A percentile compares a stretch with the other conserved stretches of the same genome.
These are phyloP conservation scores for Liparis tanakae DNA, from an alignment of 2,797 vertebrate genomes.

Conservation along the genomic window DNA sequence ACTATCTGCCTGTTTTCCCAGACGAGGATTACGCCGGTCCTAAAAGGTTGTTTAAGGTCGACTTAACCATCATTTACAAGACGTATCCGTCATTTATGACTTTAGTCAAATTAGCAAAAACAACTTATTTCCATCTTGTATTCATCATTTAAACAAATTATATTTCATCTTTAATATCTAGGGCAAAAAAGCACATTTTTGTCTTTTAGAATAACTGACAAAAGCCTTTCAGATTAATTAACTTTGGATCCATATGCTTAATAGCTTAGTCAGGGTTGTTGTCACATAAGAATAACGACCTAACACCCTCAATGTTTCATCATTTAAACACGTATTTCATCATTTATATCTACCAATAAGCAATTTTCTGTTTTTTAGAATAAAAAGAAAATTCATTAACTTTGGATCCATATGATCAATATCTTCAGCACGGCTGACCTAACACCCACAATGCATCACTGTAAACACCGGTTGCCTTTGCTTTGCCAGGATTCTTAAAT, in stretches of 20 bases:
- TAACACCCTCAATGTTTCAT: slow-evolving; percentile 21
- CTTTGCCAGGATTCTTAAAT: slow-evolving; percentile 46
- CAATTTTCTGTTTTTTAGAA: too few species aligned
- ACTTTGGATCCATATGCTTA: too few species aligned
- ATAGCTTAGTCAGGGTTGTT: background rate
- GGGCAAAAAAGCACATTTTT: background rate
- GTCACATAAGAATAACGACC: too few species aligned
- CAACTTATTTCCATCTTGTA: background rate
- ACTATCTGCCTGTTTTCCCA: slow-evolving; percentile 31
- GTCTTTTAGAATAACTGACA: background rate
- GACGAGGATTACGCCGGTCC: slow-evolving; percentile 32
- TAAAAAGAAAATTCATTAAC: too few species aligned
- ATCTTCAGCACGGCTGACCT: too few species aligned
- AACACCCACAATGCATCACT: slow-evolving; percentile 16
- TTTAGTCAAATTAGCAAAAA: background rate
- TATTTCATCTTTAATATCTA: background rate
- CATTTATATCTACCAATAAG: too few species aligned
- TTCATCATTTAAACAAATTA: background rate
- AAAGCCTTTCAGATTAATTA: background rate
- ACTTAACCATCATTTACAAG: slow-evolving; percentile 3
- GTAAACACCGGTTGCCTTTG: slow-evolving; percentile 22
- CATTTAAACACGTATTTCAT: slow-evolving; percentile 30
- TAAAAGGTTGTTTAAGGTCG: slow-evolving; percentile 27
- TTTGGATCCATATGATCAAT: too few species aligned
- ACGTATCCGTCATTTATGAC: background rate